Conservation (phyloP, 2,888 invertebrate species). For the Adelognathus sp. region DNA sequence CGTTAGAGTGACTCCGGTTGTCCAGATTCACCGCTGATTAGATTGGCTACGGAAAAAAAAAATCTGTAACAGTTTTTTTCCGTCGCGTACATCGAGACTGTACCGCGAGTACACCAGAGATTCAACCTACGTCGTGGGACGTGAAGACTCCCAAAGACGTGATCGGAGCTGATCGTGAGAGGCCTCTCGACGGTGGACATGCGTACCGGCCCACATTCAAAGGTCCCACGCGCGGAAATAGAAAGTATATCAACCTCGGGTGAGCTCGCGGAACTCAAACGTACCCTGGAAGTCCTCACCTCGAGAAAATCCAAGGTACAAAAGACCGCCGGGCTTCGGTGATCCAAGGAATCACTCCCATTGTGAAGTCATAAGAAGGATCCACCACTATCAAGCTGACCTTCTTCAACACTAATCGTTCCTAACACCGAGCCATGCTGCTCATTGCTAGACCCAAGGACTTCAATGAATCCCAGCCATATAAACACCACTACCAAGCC, state of each 20-base stretch:
- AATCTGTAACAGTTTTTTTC: background rate
- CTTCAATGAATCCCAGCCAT: no score
- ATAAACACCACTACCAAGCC: no score
- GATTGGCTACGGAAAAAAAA: background rate
- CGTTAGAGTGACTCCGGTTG: background rate
- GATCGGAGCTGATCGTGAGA: constrained; percentile 47
- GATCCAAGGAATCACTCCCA: constrained; percentile 3
- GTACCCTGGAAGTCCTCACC: constrained; percentile 5
- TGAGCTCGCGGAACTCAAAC: background rate
- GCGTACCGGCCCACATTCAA: constrained; percentile 54
- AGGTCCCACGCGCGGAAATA: constrained; percentile 57
- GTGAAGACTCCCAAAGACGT: constrained; percentile 13
- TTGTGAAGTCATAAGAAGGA: background rate
- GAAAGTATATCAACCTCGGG: constrained; percentile 55
- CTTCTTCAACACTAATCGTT: no score
- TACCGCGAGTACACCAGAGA: background rate
- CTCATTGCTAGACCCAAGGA: no score
- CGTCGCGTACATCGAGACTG: background rate
- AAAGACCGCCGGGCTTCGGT: constrained; percentile 31
- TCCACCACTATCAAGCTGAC: no score
- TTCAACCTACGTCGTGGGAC: background rate
- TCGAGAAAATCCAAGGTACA: constrained; percentile 8
- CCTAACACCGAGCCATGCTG: no score
- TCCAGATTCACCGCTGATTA: background rate
- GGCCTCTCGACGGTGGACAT: constrained; percentile 27